Evolutionary conservation across 2,888 invertebrate genomes (phyloP).

Genomic region (Sericinus montela): DNA sequence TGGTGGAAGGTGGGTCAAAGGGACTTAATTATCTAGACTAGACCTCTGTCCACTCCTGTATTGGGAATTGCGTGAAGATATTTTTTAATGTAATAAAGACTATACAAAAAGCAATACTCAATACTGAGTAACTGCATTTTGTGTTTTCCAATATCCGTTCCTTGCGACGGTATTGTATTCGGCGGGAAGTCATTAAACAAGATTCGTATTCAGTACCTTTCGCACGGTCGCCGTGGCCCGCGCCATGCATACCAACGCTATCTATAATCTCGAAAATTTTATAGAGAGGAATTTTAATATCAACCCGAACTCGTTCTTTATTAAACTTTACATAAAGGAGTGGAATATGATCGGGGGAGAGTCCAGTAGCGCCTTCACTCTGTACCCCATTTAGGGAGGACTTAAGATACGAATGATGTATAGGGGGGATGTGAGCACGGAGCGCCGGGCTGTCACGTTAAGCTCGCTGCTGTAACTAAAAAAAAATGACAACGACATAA

Average conservation of each 20-base stretch:
- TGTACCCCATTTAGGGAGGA: slow-evolving; percentile 7
- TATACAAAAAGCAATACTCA: too few relatives aligned
- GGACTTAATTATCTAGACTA: too few relatives aligned
- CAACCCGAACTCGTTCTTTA: slow-evolving; percentile 47
- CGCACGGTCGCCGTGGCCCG: neutral
- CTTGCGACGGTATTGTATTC: neutral
- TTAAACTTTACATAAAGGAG: slow-evolving; percentile 51
- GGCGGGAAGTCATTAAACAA: neutral
- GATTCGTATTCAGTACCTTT: slow-evolving; percentile 1
- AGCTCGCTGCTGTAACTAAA: neutral
- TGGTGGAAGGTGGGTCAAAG: too few relatives aligned
- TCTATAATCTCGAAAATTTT: slow-evolving; percentile 21
- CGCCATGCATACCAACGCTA: slow-evolving; percentile 14
- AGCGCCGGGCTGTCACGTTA: slow-evolving; percentile 2
- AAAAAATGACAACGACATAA: slow-evolving; percentile 28
- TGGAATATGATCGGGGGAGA: slow-evolving; percentile 36
- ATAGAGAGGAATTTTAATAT: slow-evolving; percentile 67
- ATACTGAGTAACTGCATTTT: too few relatives aligned
- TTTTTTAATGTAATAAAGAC: too few relatives aligned
- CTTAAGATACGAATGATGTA: slow-evolving; percentile 4
- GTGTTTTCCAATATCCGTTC: slow-evolving; percentile 10
- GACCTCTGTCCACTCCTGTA: too few relatives aligned
- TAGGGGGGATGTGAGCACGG: neutral
- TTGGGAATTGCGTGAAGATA: too few relatives aligned
- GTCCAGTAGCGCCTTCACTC: slow-evolving; percentile 45